Evolutionary conservation across 2,113 vertebrate species (phyloP).

Genomic region (Syngnathoides biaculeatus): DNA sequence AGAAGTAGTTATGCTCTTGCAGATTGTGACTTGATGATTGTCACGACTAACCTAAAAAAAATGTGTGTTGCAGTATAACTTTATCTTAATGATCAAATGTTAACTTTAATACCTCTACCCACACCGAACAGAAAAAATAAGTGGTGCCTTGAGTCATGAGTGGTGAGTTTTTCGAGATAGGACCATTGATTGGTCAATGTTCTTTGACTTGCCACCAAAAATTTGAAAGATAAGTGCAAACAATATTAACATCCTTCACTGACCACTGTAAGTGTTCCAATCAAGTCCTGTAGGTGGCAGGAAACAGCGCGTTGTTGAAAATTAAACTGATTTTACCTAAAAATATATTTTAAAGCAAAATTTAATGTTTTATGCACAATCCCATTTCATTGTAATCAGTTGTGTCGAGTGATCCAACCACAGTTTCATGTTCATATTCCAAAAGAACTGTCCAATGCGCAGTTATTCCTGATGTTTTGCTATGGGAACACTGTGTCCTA

Average conservation of each 20-base stretch:
- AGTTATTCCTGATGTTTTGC: conserved; percentile 13
- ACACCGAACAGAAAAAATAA: too few species aligned
- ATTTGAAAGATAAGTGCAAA: neutral
- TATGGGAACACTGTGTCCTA: conserved; percentile 54
- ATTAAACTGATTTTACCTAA: too few species aligned
- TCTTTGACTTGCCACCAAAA: too few species aligned
- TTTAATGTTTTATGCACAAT: too few species aligned
- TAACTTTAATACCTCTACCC: too few species aligned
- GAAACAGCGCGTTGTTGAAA: neutral
- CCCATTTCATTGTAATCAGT: too few species aligned
- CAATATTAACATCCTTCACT: neutral
- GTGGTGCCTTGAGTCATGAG: too few species aligned
- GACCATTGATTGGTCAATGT: too few species aligned
- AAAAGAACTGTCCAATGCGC: neutral
- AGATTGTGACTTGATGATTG: neutral
- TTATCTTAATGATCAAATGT: too few species aligned
- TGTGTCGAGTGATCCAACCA: neutral
- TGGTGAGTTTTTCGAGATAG: too few species aligned
- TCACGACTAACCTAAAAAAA: neutral
- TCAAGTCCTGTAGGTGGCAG: neutral
- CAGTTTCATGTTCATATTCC: neutral
- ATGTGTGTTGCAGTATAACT: too few species aligned
- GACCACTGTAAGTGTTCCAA: neutral
- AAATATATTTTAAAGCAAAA: too few species aligned
- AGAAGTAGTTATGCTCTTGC: neutral